phyloP scores from a whole-genome alignment of 2,888 invertebrate species.

The Patella pellucida region DNA sequence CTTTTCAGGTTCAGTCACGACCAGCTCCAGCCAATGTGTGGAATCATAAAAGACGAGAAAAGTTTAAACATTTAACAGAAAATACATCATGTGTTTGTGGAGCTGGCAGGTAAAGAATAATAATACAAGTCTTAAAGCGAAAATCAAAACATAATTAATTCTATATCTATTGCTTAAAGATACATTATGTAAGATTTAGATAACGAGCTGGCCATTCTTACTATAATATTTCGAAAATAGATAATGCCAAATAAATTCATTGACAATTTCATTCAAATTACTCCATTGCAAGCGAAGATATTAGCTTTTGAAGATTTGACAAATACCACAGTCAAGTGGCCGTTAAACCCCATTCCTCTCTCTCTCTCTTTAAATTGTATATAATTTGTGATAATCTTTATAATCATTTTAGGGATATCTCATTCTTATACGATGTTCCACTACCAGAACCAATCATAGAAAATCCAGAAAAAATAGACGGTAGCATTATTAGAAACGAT shows the following conservation, averaged over 20 bases:
- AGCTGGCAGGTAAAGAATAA: constrained; percentile 66
- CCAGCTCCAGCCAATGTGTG: constrained; percentile 67
- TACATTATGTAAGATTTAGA: no score
- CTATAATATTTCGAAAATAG: no score
- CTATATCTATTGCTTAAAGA: no score
- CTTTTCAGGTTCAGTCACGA: constrained; percentile 47
- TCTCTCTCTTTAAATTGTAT: not conserved
- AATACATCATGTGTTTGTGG: constrained; percentile 70
- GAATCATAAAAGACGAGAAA: constrained; percentile 65
- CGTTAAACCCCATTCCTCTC: no score
- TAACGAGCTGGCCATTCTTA: no score
- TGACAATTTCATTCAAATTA: no score
- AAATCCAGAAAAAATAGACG: constrained; percentile 55
- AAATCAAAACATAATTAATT: no score
- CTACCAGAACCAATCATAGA: constrained; percentile 50
- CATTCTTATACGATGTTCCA: constrained; percentile 70
- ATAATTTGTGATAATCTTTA: not conserved
- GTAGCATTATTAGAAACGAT: constrained; percentile 57
- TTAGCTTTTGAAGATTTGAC: no score
- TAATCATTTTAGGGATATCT: constrained; percentile 66
- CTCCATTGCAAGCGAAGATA: no score
- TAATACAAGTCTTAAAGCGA: not conserved
- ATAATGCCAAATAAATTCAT: no score
- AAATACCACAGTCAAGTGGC: no score
- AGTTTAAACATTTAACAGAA: constrained; percentile 68